phyloP scores from a whole-genome alignment of 2,113 vertebrate species.

The Irena cyanogastra region DNA sequence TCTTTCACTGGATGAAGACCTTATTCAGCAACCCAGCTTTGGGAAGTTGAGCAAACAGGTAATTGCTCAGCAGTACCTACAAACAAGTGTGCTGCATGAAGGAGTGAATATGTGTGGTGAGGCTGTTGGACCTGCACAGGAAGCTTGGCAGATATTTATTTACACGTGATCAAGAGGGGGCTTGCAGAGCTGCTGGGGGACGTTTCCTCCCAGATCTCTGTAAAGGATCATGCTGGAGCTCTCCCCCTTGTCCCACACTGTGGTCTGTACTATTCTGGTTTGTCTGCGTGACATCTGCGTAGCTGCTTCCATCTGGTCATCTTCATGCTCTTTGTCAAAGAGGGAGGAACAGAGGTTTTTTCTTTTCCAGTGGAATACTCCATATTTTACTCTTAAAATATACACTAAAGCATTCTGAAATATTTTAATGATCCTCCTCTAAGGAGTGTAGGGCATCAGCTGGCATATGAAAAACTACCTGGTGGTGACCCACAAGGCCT shows the following conservation, averaged over 20 bases:
- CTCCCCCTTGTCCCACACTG: rapidly evolving
- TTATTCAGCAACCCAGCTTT: neutral
- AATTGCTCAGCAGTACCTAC: neutral
- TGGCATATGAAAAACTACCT: neutral
- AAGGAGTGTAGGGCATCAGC: neutral
- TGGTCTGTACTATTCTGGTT: neutral
- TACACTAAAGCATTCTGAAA: neutral
- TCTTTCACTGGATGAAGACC: neutral
- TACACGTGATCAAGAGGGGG: neutral
- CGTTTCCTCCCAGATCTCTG: neutral
- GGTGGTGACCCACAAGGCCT: neutral
- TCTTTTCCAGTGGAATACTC: neutral
- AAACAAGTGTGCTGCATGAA: neutral
- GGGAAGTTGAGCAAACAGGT: neutral
- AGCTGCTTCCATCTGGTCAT: neutral
- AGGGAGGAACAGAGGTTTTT: neutral
- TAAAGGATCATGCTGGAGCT: neutral
- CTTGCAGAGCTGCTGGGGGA: neutral
- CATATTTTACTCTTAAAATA: neutral
- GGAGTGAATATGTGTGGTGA: neutral
- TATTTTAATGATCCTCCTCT: neutral
- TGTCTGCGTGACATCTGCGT: neutral
- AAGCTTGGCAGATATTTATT: neutral
- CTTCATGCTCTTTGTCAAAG: neutral
- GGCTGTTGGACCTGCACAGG: neutral